Evolutionary conservation across 2,888 invertebrate genomes (phyloP).

Genomic region (Chloroclysta siterata): DNA sequence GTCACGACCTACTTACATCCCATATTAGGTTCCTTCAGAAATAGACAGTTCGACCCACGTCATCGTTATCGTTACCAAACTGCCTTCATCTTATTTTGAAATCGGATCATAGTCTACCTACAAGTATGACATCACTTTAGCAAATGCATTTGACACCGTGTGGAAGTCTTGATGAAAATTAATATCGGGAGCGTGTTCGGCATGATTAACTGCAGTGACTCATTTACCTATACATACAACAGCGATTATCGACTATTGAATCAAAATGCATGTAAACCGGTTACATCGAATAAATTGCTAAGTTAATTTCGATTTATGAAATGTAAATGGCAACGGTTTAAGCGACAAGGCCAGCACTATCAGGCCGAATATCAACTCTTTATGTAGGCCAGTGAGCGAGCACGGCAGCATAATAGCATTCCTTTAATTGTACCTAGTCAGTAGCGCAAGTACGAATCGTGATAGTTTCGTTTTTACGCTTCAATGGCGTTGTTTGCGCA

Average conservation of each 20-base stretch:
- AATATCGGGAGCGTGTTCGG: slow-evolving; percentile 56
- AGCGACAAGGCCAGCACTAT: slow-evolving; percentile 77
- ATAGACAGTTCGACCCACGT: slow-evolving; percentile 51
- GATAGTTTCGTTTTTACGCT: slow-evolving; percentile 81
- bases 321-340: slow-evolving; percentile 74
- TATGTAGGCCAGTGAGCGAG: slow-evolving; percentile 75
- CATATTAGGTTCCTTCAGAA: slow-evolving; percentile 58
- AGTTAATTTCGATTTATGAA: slow-evolving; percentile 70
- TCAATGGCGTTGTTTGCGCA: slow-evolving; percentile 67
- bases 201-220: slow-evolving; percentile 55
- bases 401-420: slow-evolving; percentile 67
- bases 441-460: slow-evolving; percentile 65
- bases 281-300: slow-evolving; percentile 69
- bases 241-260: slow-evolving; percentile 59
- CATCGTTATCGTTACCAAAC: slow-evolving; percentile 31
- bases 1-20: slow-evolving; percentile 56
- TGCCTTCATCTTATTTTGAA: slow-evolving; percentile 17
- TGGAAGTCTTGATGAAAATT: slow-evolving; percentile 49
- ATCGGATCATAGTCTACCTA: slow-evolving; percentile 37
- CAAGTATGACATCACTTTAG: slow-evolving; percentile 51
- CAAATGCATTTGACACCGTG: slow-evolving; percentile 46
- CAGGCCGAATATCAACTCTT: slow-evolving; percentile 76
- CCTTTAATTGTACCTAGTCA: slow-evolving; percentile 62
- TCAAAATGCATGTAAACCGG: slow-evolving; percentile 71
- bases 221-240: slow-evolving; percentile 56